Evolutionary conservation across 2,113 vertebrate genomes (phyloP).

Genomic region (Campylorhamphus procurvoides): DNA sequence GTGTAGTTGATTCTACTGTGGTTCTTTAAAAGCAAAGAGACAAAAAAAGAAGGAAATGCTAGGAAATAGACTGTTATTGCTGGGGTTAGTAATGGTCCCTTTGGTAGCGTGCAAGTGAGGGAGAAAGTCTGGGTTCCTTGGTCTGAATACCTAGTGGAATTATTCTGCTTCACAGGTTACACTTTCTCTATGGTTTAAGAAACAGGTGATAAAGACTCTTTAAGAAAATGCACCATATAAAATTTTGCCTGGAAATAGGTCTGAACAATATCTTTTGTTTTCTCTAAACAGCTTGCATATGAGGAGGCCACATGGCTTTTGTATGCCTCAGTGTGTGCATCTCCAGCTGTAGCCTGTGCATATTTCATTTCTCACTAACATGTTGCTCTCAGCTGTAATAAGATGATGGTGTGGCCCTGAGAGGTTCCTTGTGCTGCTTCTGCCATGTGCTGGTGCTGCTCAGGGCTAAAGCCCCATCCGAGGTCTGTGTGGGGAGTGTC

Average conservation of each 20-base stretch:
- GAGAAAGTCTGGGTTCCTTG: not conserved
- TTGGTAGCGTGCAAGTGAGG: not conserved
- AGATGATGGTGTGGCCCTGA: not conserved
- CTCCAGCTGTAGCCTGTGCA: not conserved
- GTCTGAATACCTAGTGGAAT: not conserved
- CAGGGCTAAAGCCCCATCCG: fast-evolving
- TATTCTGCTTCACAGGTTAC: not conserved
- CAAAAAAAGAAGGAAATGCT: not conserved
- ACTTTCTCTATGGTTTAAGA: not conserved
- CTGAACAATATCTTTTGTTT: not conserved
- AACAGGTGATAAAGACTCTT: not conserved
- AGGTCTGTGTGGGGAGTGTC: not conserved
- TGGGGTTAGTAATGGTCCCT: not conserved
- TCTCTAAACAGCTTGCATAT: not conserved
- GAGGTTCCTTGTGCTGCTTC: not conserved
- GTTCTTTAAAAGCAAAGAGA: not conserved
- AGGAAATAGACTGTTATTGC: not conserved
- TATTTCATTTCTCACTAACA: not conserved
- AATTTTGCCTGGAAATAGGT: not conserved
- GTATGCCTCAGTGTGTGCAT: not conserved
- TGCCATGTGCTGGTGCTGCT: not conserved
- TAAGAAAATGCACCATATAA: not conserved
- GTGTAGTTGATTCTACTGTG: not conserved
- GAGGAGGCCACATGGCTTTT: not conserved
- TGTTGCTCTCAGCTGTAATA: not conserved